Conservation (phyloP, 1,140 invertebrate genomes). For the Saccostrea glomerata region DNA sequence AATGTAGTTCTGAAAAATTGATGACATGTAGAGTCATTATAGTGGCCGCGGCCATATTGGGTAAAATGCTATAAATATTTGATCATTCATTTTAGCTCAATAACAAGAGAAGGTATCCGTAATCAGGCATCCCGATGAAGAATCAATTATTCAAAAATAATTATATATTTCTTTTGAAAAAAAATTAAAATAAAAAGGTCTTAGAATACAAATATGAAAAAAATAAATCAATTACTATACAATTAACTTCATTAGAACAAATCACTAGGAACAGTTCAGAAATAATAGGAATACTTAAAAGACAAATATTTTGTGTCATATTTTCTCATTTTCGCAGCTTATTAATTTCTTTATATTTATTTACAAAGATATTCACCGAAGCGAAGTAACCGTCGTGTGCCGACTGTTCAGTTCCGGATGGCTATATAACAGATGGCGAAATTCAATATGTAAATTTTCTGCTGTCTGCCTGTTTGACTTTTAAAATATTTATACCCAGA, state of each 20-base stretch:
- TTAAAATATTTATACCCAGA: neutral
- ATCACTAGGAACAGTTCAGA: neutral
- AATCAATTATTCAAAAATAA: constrained; percentile 26
- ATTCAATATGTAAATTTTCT: constrained; percentile 27
- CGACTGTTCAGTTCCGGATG: constrained; percentile 4
- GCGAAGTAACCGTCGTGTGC: neutral
- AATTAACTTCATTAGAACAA: neutral
- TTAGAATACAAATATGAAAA: neutral
- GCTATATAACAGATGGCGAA: neutral
- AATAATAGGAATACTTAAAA: neutral
- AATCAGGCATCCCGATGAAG: neutral
- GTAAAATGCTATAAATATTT: constrained; percentile 21
- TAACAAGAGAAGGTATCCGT: neutral
- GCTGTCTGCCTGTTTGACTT: neutral
- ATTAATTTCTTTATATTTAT: neutral
- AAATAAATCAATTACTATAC: neutral
- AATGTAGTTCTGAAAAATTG: constrained; percentile 1
- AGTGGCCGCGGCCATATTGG: constrained; percentile 8
- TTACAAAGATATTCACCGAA: neutral
- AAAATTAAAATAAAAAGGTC: neutral
- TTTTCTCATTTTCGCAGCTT: neutral
- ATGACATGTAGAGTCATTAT: constrained; percentile 10
- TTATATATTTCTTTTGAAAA: neutral
- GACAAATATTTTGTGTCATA: too few relatives aligned
- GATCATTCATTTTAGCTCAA: constrained; percentile 19